Base-by-base conservation (phyloP, 2,113 vertebrate genomes). In the Typhlomys cinereus region DNA sequence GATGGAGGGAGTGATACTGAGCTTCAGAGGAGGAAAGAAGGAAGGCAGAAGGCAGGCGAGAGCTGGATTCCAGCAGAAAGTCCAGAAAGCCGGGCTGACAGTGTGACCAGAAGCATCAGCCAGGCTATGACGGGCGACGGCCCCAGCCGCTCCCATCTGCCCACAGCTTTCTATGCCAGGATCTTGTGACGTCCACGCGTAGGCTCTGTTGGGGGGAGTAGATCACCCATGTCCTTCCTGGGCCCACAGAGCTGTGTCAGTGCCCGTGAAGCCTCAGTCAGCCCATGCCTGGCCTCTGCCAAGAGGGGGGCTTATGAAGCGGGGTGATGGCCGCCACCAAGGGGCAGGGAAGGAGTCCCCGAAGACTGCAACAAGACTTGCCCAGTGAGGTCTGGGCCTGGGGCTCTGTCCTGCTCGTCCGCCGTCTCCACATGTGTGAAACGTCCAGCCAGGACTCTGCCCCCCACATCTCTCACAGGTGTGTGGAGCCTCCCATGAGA, bases 181-280 rank as follows among this genome's bases (percentile, higher is more conserved):
- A 29, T 62, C 69, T 44, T 21, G 21, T 29, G 41, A 75, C 59
- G 59, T 39, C 90, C n/a, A n/a, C 59, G 15, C 20, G 1, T 1
- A 13, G n/a, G 25, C 14, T 6, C 1, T 14, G 44, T 13, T 39
- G 34, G 27, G 36, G 11, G 41, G 17, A 64, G 18, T 4, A 44
- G 39, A 66, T 44, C 36, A 18, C 5, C 64, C 46, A 23, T 1
- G 0, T 50, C 85, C 31, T 10, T 36, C 67, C 61, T 29, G 5
- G 57, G 20, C 48, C 27, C 11, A 1, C 0, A 0, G 75, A 59
- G 52, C 44, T 64, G 2, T 21, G 7, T 34, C 8, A n/a, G 6
- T 1, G 6, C 27, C 41, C n/a, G 57, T 41, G 54, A 34, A 48
- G 36, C 59, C 0, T 2, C 34, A 6, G 89, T 1, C 52, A 71